A percentile compares a stretch with the other conserved stretches of the same genome.
These are phyloP conservation scores for Noctua janthe DNA, from an alignment of 2,888 invertebrate genomes.

Conservation along the genomic window DNA sequence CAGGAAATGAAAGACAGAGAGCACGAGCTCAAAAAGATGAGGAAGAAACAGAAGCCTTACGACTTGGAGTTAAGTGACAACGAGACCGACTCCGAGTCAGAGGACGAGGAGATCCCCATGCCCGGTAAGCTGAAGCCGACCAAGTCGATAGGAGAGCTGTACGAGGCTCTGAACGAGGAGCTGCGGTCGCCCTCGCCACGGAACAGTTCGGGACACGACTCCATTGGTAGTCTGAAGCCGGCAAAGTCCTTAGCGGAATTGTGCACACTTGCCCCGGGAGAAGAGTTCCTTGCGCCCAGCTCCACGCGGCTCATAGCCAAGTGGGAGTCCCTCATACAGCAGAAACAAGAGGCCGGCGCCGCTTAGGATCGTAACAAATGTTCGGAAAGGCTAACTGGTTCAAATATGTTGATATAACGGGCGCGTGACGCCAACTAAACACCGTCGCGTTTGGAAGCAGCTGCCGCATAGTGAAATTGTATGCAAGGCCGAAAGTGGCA, in stretches of 20 bases:
- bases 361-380: conserved; percentile 76
- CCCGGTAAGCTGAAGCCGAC: conserved; percentile 92
- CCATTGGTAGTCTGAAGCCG: conserved; percentile 90
- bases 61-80: conserved; percentile 92
- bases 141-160: conserved; percentile 92
- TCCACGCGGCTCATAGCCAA: conserved; percentile 94
- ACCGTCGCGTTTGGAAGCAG: conserved; percentile 63
- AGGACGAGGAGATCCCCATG: conserved; percentile 91
- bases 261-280: conserved; percentile 92
- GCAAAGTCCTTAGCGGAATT: conserved; percentile 93
- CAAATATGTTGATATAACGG: conserved; percentile 72
- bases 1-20: conserved; percentile 96
- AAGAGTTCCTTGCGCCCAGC: conserved; percentile 92
- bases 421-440: conserved; percentile 68
- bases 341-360: conserved; percentile 90
- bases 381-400: conserved; percentile 72
- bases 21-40: conserved; percentile 93
- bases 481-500: conserved; percentile 66
- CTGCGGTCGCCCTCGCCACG: conserved; percentile 86
- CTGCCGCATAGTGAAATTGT: conserved; percentile 64
- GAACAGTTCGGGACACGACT: conserved; percentile 86
- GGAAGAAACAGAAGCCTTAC: conserved; percentile 91
- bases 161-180: conserved; percentile 90
- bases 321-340: conserved; percentile 95
- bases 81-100: conserved; percentile 90